Conservation (phyloP, 2,888 invertebrate genomes). For the Drosophila rellima region DNA sequence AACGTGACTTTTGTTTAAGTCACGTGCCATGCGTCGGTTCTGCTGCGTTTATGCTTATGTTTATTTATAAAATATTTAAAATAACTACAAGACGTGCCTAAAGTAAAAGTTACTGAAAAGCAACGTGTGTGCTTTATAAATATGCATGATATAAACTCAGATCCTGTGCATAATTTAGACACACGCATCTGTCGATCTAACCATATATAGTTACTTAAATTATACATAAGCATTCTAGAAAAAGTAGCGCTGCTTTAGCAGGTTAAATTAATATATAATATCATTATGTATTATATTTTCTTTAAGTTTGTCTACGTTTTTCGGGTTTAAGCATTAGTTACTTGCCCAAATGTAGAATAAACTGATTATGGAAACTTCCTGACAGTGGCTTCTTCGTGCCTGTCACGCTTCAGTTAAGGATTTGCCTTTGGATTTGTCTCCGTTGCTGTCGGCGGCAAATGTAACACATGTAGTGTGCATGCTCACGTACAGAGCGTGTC, state of each 20-base stretch:
- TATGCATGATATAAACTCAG: slow-evolving; percentile 38
- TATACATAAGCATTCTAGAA: slow-evolving; percentile 4
- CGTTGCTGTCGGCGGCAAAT: slow-evolving; percentile 44
- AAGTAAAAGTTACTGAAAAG: slow-evolving; percentile 4
- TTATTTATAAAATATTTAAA: slow-evolving; percentile 79
- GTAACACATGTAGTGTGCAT: slow-evolving; percentile 52
- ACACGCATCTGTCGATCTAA: slow-evolving; percentile 22
- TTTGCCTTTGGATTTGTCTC: slow-evolving; percentile 33
- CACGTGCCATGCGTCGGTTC: slow-evolving; percentile 52
- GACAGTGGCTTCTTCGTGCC: slow-evolving; percentile 17
- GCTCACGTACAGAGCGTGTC: slow-evolving; percentile 71
- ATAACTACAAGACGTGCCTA: slow-evolving; percentile 68
- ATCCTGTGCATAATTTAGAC: slow-evolving; percentile 14
- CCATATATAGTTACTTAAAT: slow-evolving; percentile 10
- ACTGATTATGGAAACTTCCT: slow-evolving; percentile 33
- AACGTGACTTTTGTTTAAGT: slow-evolving; percentile 55
- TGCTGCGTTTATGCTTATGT: slow-evolving; percentile 69
- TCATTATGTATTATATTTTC: neutral
- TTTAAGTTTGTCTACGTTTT: neutral
- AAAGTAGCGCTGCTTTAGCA: neutral
- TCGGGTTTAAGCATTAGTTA: neutral
- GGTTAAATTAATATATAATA: slow-evolving; percentile 13
- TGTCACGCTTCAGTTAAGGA: slow-evolving; percentile 35
- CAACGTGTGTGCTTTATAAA: slow-evolving; percentile 22
- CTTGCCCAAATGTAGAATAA: slow-evolving; percentile 19